A percentile compares a stretch with the other conserved stretches of the same genome.
Evolutionary conservation across 2,797 vertebrate species (phyloP).

Genomic region (Danio kyathit): DNA sequence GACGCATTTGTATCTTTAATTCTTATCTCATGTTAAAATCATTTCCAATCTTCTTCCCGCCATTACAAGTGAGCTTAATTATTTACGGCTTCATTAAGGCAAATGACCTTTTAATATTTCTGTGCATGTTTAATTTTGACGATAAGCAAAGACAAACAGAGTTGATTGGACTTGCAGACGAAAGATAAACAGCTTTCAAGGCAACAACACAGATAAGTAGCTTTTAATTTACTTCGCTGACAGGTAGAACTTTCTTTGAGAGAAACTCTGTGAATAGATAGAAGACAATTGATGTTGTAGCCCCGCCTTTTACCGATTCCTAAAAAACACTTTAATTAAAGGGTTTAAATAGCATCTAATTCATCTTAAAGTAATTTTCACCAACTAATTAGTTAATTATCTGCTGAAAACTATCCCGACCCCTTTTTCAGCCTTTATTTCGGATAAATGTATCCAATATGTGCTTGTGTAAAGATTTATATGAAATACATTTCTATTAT

Average conservation of each 20-base stretch:
- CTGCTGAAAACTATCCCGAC: not conserved
- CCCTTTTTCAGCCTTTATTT: not conserved
- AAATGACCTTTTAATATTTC: constrained; percentile 50
- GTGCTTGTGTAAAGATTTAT: too few species aligned
- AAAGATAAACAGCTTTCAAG: constrained; percentile 44
- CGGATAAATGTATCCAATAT: too few species aligned
- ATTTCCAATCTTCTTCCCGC: constrained; percentile 4
- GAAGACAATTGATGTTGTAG: constrained; percentile 42
- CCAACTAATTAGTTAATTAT: constrained; percentile 23
- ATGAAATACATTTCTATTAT: too few species aligned
- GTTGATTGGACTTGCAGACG: constrained; percentile 3
- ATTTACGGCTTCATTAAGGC: constrained; percentile 48
- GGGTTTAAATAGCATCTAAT: constrained; percentile 27
- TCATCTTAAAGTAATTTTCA: constrained; percentile 41
- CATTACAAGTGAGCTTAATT: constrained; percentile 28
- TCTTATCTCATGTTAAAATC: constrained; percentile 16
- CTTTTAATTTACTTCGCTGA: constrained; percentile 40
- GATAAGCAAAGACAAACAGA: constrained; percentile 44
- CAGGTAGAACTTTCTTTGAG: constrained; percentile 24
- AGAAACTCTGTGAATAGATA: constrained; percentile 26
- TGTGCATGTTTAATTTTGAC: constrained; percentile 23
- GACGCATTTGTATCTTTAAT: constrained; percentile 8
- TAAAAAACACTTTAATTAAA: constrained; percentile 41
- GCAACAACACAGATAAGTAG: constrained; percentile 39
- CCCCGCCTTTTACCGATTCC: constrained; percentile 40